Base-by-base conservation (phyloP, 2,888 invertebrate genomes). In the Drosophila percnosoma region DNA sequence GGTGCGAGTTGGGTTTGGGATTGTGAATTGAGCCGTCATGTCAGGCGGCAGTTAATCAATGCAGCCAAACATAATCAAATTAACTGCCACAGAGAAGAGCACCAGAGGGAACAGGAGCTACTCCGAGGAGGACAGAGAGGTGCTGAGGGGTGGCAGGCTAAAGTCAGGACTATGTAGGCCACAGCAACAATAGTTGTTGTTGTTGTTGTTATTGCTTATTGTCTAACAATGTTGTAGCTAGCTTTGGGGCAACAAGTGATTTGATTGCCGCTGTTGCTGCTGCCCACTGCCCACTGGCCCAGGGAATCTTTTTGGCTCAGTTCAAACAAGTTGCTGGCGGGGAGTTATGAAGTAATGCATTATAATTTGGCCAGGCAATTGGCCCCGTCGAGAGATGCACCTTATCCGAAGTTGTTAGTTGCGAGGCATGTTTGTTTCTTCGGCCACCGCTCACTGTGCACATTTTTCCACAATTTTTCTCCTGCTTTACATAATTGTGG, bases 11-110 rank as follows among this genome's bases (percentile, higher is more conserved):
- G 74, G 69, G 53, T 63, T 58, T 69, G 78, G 84, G 90, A 92
- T 92, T 91, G 91, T 76, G 86, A 91, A 91, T 91, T 91, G 91
- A 91, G 91, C 91, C 91, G 91, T 91, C 91, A 91, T 91, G 92
- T 91, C 91, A 88, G 91, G 81, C 86, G 91, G 89, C 87, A 90
- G 91, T 91, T 92, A 92, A 91, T 91, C 91, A 91, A 91, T 90
- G 90, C 87, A 78, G 83, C 83, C 82, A 87, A 87, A 87, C 85
- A 86, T 87, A 87, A 87, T 87, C 86, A 87, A 87, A 87, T 87
- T 87, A 87, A 76, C 87, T 82, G 88, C 83, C 87, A 87, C 60
- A 80, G 81, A 80, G 80, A 78, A 85, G 85, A 80, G 67, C 75
- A 70, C 55, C 52, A 69, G 64, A 57, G 63, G 70, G 70, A 36